A percentile compares a stretch with the other conserved stretches of the same genome.
phyloP scores from a whole-genome alignment of 2,113 vertebrate species.

The Bufo gargarizans region DNA sequence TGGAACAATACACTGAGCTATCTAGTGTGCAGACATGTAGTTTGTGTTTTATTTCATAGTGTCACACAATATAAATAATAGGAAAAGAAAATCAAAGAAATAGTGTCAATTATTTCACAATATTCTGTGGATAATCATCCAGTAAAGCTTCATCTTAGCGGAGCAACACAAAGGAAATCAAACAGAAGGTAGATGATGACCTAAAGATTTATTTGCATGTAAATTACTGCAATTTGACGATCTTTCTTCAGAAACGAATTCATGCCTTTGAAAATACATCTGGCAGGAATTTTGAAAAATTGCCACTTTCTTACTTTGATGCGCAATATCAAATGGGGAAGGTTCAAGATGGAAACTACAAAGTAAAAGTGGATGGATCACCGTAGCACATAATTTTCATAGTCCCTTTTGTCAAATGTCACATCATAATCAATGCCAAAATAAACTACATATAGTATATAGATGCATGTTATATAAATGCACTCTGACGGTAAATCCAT shows the following conservation, averaged over 20 bases:
- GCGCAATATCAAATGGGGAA: background rate
- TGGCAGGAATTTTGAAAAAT: background rate
- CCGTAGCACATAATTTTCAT: background rate
- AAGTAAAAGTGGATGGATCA: background rate
- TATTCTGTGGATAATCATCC: background rate
- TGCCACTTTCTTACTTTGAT: background rate
- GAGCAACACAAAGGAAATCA: background rate
- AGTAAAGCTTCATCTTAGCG: background rate
- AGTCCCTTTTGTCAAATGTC: background rate
- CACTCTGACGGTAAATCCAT: too few species aligned
- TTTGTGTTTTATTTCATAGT: background rate
- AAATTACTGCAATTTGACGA: conserved; percentile 10
- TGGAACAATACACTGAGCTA: background rate
- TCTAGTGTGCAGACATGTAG: background rate
- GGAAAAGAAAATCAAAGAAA: background rate
- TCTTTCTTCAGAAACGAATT: conserved; percentile 21
- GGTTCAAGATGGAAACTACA: background rate
- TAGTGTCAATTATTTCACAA: background rate
- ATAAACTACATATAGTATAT: background rate
- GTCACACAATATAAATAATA: background rate
- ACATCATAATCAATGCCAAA: background rate
- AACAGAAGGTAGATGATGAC: conserved; percentile 12
- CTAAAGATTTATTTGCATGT: conserved; percentile 5
- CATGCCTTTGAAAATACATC: conserved; percentile 17
- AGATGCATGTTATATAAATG: background rate